Percentiles rank a stretch among this genome's conserved stretches.
Conservation (phyloP, 2,797 vertebrate genomes). For the Molossus molossus region DNA sequence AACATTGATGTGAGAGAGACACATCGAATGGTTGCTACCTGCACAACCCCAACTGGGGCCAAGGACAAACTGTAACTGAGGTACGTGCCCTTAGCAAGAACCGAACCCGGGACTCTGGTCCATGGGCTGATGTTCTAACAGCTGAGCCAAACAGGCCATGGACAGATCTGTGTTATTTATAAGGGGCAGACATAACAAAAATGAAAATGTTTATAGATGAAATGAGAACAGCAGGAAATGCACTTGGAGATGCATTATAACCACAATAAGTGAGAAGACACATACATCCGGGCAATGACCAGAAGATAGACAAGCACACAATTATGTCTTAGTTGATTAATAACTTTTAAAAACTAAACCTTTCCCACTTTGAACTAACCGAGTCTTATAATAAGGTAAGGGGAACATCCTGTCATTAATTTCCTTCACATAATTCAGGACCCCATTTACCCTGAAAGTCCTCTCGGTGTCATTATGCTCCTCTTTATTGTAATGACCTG, state of each 20-base stretch:
- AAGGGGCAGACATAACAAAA: neutral
- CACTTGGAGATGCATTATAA: neutral
- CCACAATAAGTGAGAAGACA: neutral
- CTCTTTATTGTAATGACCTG: neutral
- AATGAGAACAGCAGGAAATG: neutral
- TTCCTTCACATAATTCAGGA: neutral
- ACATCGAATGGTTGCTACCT: too few relatives aligned
- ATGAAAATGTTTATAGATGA: neutral
- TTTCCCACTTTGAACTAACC: neutral
- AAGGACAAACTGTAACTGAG: too few relatives aligned
- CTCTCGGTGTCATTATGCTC: neutral
- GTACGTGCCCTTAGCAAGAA: too few relatives aligned
- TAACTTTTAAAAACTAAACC: conserved; percentile 44
- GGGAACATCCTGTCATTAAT: neutral
- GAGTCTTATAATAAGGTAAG: neutral
- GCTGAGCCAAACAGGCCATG: too few relatives aligned
- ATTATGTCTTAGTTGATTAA: neutral
- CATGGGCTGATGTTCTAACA: too few relatives aligned
- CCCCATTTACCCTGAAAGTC: neutral
- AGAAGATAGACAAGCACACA: neutral
- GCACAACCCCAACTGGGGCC: too few relatives aligned
- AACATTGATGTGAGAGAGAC: too few relatives aligned
- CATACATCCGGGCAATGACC: neutral
- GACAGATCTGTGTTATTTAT: neutral
- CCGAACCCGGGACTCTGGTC: too few relatives aligned